These are phyloP conservation scores for Atta colombica DNA, from an alignment of 1,140 invertebrate genomes.

Conservation along the genomic window DNA sequence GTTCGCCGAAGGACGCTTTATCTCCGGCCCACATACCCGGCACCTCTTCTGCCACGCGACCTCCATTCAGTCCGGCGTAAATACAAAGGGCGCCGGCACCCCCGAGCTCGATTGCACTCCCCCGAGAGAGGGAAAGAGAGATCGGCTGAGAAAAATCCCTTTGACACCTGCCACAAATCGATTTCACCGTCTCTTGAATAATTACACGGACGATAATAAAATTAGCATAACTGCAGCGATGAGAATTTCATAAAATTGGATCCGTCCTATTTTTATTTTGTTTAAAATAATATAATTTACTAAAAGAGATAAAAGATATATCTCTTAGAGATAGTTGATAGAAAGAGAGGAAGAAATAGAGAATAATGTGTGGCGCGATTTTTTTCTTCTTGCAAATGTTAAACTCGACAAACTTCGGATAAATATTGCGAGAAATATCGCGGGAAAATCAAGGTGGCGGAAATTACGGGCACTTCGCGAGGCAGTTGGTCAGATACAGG, in stretches of 20 bases:
- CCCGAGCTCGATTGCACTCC: slow-evolving; percentile 63
- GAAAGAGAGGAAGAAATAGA: neutral
- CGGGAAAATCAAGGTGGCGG: slow-evolving; percentile 59
- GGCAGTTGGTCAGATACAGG: slow-evolving; percentile 64
- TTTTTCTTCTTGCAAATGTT: slow-evolving; percentile 7
- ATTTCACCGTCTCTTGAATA: slow-evolving; percentile 47
- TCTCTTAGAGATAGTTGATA: no score
- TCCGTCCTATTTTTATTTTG: neutral
- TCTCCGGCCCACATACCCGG: slow-evolving; percentile 76
- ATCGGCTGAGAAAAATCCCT: slow-evolving; percentile 44
- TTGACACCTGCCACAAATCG: slow-evolving; percentile 58
- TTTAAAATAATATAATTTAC: slow-evolving; percentile 18
- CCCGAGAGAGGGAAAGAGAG: neutral
- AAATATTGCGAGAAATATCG: slow-evolving; percentile 36
- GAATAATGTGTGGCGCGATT: neutral
- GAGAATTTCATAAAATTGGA: neutral
- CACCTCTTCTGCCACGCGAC: slow-evolving; percentile 73
- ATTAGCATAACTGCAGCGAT: neutral
- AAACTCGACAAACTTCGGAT: slow-evolving; percentile 1
- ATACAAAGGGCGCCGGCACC: slow-evolving; percentile 53
- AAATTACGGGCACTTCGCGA: slow-evolving; percentile 75
- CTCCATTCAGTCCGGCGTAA: slow-evolving; percentile 75
- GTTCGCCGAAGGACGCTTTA: slow-evolving; percentile 78
- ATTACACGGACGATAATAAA: slow-evolving; percentile 8
- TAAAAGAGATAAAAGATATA: no score